Percentiles rank a stretch among this genome's conserved stretches.
These are phyloP conservation scores for Pangasius mekongensis DNA, from an alignment of 2,797 vertebrate genomes.

Conservation along the genomic window DNA sequence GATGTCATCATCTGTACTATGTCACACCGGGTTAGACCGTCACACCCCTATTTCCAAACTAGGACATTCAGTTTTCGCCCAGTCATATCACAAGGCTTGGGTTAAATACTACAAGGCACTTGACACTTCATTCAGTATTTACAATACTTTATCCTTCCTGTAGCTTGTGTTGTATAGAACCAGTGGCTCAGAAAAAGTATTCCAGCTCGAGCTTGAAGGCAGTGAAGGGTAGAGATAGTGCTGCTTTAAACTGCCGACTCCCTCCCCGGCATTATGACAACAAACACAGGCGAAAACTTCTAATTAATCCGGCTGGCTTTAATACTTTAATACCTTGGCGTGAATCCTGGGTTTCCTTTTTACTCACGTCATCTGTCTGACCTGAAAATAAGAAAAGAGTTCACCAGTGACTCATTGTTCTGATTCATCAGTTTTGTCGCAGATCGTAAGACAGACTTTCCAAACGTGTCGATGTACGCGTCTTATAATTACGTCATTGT, in stretches of 20 bases:
- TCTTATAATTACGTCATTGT: neutral
- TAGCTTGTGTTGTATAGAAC: constrained; percentile 22
- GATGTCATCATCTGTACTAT: neutral
- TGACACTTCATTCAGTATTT: constrained; percentile 47
- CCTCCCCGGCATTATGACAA: constrained; percentile 63
- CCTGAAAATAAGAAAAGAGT: constrained; percentile 52
- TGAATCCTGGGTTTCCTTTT: constrained; percentile 52
- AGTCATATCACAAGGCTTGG: too few relatives aligned
- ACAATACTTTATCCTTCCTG: constrained; percentile 29
- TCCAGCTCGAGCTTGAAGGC: constrained; percentile 1
- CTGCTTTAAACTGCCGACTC: constrained; percentile 47
- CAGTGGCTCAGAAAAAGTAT: neutral
- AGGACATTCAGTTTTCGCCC: neutral
- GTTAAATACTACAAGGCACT: constrained; percentile 34
- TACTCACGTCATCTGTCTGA: constrained; percentile 37
- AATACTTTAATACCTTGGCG: constrained; percentile 72
- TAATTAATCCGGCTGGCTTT: constrained; percentile 64
- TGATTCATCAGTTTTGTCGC: neutral
- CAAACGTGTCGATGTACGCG: neutral
- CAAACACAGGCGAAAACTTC: constrained; percentile 63
- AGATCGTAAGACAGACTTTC: neutral
- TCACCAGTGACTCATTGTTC: neutral
- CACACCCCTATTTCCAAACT: neutral
- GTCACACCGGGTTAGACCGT: neutral
- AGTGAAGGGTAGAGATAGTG: constrained; percentile 10